These are phyloP conservation scores for Rattus norvegicus DNA, from an alignment of 2,113 vertebrate species.

Conservation along the genomic window DNA sequence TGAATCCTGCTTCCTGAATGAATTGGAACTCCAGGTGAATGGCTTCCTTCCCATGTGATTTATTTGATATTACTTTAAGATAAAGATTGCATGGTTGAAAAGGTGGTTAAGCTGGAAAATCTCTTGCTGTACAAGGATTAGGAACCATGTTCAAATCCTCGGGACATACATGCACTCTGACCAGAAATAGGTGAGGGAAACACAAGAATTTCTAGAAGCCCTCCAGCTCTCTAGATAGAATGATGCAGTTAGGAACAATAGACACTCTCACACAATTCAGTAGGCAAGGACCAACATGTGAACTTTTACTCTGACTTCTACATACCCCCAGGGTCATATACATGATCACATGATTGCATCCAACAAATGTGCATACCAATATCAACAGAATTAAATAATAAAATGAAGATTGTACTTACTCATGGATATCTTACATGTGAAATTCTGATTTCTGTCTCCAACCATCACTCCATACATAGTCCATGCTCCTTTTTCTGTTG, in stretches of 20 bases:
- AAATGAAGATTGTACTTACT: neutral
- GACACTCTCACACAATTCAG: neutral
- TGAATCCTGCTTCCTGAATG: neutral
- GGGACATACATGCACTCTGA: too few species aligned
- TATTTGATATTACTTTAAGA: neutral
- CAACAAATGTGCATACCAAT: neutral
- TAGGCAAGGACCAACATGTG: neutral
- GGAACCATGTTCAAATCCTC: too few species aligned
- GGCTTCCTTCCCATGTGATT: neutral
- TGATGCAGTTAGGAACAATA: too few species aligned
- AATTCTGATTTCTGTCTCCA: neutral
- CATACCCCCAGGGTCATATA: neutral
- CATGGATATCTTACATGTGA: neutral
- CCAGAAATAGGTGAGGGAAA: too few species aligned
- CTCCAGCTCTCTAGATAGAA: too few species aligned
- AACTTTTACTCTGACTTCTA: neutral
- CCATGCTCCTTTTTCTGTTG: too few species aligned
- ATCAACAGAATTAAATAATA: neutral
- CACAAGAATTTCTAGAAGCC: neutral
- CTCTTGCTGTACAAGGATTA: neutral
- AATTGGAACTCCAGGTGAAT: neutral
- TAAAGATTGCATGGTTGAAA: neutral
- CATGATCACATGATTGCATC: too few species aligned
- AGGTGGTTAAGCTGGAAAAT: too few species aligned
- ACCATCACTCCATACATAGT: too few species aligned